Percentiles rank a stretch among this genome's conserved stretches.
Conservation (phyloP, 2,797 vertebrate genomes). For the Furcifer pardalis region DNA sequence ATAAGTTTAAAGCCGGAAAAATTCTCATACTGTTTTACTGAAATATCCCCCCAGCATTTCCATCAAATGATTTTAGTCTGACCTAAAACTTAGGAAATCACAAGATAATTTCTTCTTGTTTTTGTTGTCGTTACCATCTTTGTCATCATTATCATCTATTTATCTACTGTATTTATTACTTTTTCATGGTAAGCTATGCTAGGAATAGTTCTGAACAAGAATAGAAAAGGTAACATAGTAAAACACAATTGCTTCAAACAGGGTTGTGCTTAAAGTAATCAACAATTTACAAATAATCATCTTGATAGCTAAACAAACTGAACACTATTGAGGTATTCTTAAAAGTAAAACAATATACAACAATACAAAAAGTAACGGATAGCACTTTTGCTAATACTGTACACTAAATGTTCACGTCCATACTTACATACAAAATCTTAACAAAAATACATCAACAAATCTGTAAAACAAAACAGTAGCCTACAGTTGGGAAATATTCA, state of each 20-base stretch:
- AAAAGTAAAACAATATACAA: too few relatives aligned
- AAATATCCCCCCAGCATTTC: neutral
- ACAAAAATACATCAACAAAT: too few relatives aligned
- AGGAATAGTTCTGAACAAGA: neutral
- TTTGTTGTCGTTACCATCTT: too few relatives aligned
- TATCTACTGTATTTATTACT: neutral
- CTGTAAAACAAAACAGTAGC: too few relatives aligned
- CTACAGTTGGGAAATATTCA: too few relatives aligned
- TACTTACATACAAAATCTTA: too few relatives aligned
- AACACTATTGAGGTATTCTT: too few relatives aligned
- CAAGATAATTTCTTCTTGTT: neutral
- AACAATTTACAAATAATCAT: neutral
- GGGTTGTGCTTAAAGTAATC: too few relatives aligned
- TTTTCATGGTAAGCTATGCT: neutral
- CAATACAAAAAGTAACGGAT: too few relatives aligned
- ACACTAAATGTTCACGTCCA: too few relatives aligned
- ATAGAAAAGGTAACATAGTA: neutral
- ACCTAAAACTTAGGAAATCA: neutral
- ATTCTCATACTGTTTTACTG: neutral
- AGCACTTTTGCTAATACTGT: too few relatives aligned
- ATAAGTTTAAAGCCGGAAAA: neutral
- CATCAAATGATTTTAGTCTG: neutral
- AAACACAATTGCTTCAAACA: neutral
- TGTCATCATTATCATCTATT: neutral
- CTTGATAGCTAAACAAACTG: neutral